A percentile compares a stretch with the other conserved stretches of the same genome.
Conservation (phyloP, 2,113 vertebrate species). For the Rattus rattus region DNA sequence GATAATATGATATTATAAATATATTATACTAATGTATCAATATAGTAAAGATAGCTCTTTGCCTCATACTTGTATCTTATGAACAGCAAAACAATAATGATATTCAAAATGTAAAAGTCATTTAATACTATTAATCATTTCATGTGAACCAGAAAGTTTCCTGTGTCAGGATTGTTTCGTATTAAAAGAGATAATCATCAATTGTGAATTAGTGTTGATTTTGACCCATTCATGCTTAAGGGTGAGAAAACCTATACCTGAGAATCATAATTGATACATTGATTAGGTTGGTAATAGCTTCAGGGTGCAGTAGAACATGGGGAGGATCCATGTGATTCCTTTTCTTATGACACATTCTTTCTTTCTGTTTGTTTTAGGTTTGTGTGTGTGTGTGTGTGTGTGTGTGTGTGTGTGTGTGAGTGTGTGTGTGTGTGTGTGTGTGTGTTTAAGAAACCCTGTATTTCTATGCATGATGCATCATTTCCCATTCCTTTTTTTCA, state of each 20-base stretch:
- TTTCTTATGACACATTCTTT: no score
- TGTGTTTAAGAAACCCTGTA: no score
- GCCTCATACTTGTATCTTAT: neutral
- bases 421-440: no score
- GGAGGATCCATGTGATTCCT: neutral
- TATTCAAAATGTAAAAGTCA: neutral
- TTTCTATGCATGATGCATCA: no score
- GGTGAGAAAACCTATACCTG: neutral
- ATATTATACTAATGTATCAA: neutral
- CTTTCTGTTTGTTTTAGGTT: no score
- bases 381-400: no score
- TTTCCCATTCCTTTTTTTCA: neutral
- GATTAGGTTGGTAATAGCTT: neutral
- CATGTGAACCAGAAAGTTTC: neutral
- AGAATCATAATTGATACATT: neutral
- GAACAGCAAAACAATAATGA: neutral
- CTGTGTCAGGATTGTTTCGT: neutral
- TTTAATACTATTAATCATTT: neutral
- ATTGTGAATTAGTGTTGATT: neutral
- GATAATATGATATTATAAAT: neutral
- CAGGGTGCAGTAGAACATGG: neutral
- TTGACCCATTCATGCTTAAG: neutral
- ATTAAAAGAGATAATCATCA: neutral
- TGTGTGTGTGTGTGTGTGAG: no score
- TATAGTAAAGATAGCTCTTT: neutral